These are phyloP conservation scores for Gobiocypris rarus DNA, from an alignment of 2,113 vertebrate species.

Conservation along the genomic window DNA sequence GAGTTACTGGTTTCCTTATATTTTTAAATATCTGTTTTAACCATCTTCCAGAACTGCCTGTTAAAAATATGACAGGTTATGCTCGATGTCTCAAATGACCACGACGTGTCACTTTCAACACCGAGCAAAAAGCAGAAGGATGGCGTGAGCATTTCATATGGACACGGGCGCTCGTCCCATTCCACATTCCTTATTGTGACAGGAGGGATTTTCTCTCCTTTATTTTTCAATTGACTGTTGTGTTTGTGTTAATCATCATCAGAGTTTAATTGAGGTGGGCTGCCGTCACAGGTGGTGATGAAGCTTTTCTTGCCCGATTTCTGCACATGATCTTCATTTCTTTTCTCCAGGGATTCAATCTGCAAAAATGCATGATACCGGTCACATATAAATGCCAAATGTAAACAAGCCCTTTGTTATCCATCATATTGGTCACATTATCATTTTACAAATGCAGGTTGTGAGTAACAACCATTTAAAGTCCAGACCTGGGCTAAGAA, in stretches of 20 bases:
- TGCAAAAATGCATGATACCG: slow-evolving; percentile 64
- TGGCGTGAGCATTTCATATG: slow-evolving; percentile 3
- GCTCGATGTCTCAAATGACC: neutral
- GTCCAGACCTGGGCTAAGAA: slow-evolving; percentile 88
- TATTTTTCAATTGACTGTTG: neutral
- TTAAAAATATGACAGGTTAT: slow-evolving; percentile 22
- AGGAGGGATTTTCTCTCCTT: slow-evolving; percentile 6
- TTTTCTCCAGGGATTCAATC: slow-evolving; percentile 94
- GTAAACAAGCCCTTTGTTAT: too few species aligned
- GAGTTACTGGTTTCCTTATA: neutral
- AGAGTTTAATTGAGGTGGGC: slow-evolving; percentile 72
- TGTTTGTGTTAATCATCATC: slow-evolving; percentile 69
- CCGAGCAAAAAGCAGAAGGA: slow-evolving; percentile 26
- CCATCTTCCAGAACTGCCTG: slow-evolving; percentile 10
- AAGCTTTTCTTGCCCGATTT: slow-evolving; percentile 84
- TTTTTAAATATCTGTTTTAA: neutral
- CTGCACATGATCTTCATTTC: slow-evolving; percentile 93
- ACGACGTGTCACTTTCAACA: slow-evolving; percentile 12
- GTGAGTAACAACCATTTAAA: neutral
- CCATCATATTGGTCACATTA: too few species aligned
- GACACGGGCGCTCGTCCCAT: neutral
- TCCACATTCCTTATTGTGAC: slow-evolving; percentile 3
- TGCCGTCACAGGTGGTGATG: slow-evolving; percentile 70
- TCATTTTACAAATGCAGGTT: too few species aligned
- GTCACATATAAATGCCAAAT: too few species aligned